Conservation (phyloP, 2,888 invertebrate species). For the Ryuthela nishihirai region DNA sequence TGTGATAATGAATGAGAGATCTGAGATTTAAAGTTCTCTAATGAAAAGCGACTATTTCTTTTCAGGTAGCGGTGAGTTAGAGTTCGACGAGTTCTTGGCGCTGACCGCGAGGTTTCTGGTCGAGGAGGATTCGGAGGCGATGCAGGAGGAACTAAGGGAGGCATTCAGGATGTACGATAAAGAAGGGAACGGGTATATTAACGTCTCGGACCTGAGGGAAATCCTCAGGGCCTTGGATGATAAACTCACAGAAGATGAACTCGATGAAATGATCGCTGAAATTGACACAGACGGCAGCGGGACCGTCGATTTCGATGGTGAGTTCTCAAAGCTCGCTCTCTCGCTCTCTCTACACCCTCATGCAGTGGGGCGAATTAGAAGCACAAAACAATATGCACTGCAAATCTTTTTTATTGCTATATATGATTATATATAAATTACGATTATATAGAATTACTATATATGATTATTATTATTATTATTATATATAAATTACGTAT, state of each 20-base stretch:
- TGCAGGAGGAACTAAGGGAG: slow-evolving; percentile 96
- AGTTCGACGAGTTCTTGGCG: slow-evolving; percentile 93
- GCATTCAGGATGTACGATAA: slow-evolving; percentile 99
- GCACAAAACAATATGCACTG: background rate
- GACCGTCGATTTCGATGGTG: slow-evolving; percentile 94
- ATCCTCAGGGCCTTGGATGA: slow-evolving; percentile 57
- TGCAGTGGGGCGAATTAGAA: background rate
- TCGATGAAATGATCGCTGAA: slow-evolving; percentile 59
- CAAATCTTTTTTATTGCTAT: too few species aligned
- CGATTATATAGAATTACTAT: too few species aligned
- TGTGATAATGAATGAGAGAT: too few species aligned
- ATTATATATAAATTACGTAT: too few species aligned
- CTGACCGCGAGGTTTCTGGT: slow-evolving; percentile 96
- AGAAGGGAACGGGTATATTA: slow-evolving; percentile 60
- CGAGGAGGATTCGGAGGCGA: slow-evolving; percentile 94
- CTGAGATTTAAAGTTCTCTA: too few species aligned
- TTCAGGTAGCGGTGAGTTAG: slow-evolving; percentile 90
- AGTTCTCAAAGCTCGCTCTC: too few species aligned
- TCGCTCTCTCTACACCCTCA: too few species aligned
- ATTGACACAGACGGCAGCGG: slow-evolving; percentile 69
- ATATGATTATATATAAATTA: too few species aligned
- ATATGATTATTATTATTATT: too few species aligned
- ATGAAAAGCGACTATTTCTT: too few species aligned
- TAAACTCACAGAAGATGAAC: slow-evolving; percentile 56
- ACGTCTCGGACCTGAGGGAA: slow-evolving; percentile 53